Conservation (phyloP, 2,888 invertebrate genomes). For the Ophioninae sp. region DNA sequence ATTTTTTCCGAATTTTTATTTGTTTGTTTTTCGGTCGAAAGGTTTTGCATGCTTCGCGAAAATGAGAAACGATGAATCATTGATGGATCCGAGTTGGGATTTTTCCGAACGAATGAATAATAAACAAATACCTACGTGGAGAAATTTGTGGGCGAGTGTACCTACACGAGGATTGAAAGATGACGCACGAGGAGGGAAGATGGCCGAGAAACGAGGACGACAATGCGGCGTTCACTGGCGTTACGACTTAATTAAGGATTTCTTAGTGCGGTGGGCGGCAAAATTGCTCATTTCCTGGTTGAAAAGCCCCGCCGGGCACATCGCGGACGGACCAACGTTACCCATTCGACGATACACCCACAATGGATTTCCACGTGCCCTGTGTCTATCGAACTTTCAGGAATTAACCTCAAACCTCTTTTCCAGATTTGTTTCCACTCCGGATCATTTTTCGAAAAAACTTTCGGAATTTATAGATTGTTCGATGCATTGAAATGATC, state of each 20-base stretch:
- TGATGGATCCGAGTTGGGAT: too few relatives aligned
- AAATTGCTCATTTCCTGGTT: conserved; percentile 78
- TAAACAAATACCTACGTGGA: too few relatives aligned
- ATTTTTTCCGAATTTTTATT: too few relatives aligned
- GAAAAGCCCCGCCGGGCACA: conserved; percentile 69
- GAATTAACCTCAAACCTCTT: too few relatives aligned
- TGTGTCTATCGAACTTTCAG: not conserved
- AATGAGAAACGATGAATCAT: too few relatives aligned
- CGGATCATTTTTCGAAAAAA: too few relatives aligned
- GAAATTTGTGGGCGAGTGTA: conserved; percentile 1
- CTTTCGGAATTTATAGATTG: too few relatives aligned
- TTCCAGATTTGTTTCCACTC: too few relatives aligned
- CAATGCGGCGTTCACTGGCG: conserved; percentile 64
- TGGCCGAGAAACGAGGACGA: conserved; percentile 39
- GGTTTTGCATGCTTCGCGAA: too few relatives aligned
- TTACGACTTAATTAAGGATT: conserved; percentile 74
- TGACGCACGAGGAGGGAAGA: conserved; percentile 15
- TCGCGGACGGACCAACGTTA: conserved; percentile 61
- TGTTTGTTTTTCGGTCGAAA: too few relatives aligned
- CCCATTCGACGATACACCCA: conserved; percentile 10
- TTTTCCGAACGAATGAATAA: too few relatives aligned
- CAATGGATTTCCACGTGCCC: not conserved
- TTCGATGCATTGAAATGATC: too few relatives aligned
- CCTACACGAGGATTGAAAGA: not conserved
- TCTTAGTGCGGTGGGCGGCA: conserved; percentile 69